Base-by-base conservation (phyloP, 2,888 invertebrate species). In the Chesias legatella region DNA sequence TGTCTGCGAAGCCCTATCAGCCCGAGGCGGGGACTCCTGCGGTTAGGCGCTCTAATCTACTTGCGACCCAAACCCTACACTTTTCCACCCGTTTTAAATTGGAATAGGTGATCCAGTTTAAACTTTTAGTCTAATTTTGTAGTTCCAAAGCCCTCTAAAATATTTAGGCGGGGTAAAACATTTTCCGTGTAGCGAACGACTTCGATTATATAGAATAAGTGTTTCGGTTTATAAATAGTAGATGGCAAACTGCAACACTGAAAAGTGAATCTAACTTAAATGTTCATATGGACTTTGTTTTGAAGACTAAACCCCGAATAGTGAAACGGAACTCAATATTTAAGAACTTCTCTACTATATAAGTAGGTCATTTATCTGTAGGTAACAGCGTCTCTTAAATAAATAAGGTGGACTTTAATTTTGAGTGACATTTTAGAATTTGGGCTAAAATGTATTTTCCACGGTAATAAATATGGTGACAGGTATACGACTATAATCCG, bases 1-100 rank as follows among this genome's bases (percentile, higher is more conserved):
- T 55, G 53, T 38, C 54, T 44, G 53, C 42, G 46, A 53, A 60
- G 54, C 53, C 58, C 58, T 48, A 48, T 26, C 30, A 40, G 68
- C 79, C 74, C 59, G 66, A 53, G 77, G 78, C 79, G 66, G 64
- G 73, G 67, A 55, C 60, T 47, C 30, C 49, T 72, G 79, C 72
- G 83, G 81, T 74, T 61, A 62, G 60, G 56, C 58, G 55, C 69
- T 69, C 68, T 81, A 84, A 85, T 84, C 79, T 75, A 84, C 74
- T 85, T 81, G 67, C 59, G 57, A 53, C 61, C 34, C 48, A 50
- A 52, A 56, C 61, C 54, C 58, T 58, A 64, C 70, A 81, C 77
- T 80, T 82, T 79, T 76, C 66, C 77, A 43, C 73, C 72, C 70
- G 73, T 77, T 84, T 83, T 79, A 82, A 84, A 86, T 81, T 73